Conservation (phyloP, 2,113 vertebrate species). For the Falco punctatus region DNA sequence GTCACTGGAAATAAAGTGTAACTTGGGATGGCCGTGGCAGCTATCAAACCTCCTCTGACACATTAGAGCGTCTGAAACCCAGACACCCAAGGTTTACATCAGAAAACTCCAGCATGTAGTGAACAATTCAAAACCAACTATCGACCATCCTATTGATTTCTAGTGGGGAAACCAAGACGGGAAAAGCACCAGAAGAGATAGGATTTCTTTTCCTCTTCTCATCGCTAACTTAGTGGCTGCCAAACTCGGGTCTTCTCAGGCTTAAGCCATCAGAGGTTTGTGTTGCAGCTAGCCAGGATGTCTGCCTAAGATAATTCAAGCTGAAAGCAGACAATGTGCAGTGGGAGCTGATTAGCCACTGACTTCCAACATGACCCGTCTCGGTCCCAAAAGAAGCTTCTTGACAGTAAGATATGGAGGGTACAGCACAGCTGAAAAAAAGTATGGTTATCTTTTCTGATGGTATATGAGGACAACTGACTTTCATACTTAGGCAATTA, state of each 20-base stretch:
- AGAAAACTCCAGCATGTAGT: constrained; percentile 75
- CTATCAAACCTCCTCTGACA: constrained; percentile 74
- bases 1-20: constrained; percentile 78
- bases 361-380: constrained; percentile 71
- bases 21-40: constrained; percentile 69
- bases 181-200: constrained; percentile 79
- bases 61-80: constrained; percentile 74
- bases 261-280: constrained; percentile 71
- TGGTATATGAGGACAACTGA: constrained; percentile 17
- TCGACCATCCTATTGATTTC: constrained; percentile 84
- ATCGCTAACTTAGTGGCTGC: constrained; percentile 67
- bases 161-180: constrained; percentile 72
- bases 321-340: constrained; percentile 72
- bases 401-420: constrained; percentile 53
- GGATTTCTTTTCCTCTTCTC: constrained; percentile 75
- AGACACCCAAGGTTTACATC: constrained; percentile 77
- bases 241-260: constrained; percentile 70
- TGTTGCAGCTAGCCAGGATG: constrained; percentile 78
- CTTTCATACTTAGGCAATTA: background rate
- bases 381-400: constrained; percentile 57
- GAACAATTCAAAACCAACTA: constrained; percentile 84
- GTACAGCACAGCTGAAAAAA: constrained; percentile 33
- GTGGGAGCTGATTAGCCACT: constrained; percentile 70
- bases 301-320: constrained; percentile 82
- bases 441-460: constrained; percentile 16